A percentile compares a stretch with the other conserved stretches of the same genome.
These are phyloP conservation scores for Galaxias olidus DNA, from an alignment of 2,797 vertebrate genomes.

Conservation along the genomic window DNA sequence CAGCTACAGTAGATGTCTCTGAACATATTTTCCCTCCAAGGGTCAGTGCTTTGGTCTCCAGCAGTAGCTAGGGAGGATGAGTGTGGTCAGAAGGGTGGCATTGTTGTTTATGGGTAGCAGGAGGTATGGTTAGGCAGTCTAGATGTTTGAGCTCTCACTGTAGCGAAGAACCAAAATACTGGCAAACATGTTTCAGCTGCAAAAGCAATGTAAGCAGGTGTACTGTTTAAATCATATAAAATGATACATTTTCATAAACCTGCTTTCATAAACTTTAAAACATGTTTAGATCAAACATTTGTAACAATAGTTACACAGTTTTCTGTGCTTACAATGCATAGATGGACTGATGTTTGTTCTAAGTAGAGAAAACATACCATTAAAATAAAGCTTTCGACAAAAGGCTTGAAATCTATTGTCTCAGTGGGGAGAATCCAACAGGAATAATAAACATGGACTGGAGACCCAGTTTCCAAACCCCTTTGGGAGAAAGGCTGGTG, in stretches of 20 bases:
- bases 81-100: constrained; percentile 54
- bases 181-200: constrained; percentile 7
- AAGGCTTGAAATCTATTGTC: constrained; percentile 71
- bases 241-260: too few relatives aligned
- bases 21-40: constrained; percentile 49
- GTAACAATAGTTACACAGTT: background rate
- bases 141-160: constrained; percentile 31
- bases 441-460: constrained; percentile 82
- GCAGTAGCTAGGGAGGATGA: constrained; percentile 26
- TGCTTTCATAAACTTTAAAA: too few relatives aligned
- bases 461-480: constrained; percentile 73
- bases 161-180: constrained; percentile 13
- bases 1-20: constrained; percentile 41
- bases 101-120: constrained; percentile 57
- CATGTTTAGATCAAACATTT: background rate
- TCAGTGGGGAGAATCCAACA: constrained; percentile 80
- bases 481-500: constrained; percentile 70
- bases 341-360: constrained; percentile 31
- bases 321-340: constrained; percentile 22
- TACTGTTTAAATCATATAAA: too few relatives aligned
- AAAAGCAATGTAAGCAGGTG: too few relatives aligned
- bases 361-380: constrained; percentile 5
- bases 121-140: constrained; percentile 21
- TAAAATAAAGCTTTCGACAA: constrained; percentile 14
- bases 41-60: constrained; percentile 53